A percentile compares a stretch with the other conserved stretches of the same genome.
Evolutionary conservation across 2,113 vertebrate species (phyloP).

Genomic region (Nipponia nippon): DNA sequence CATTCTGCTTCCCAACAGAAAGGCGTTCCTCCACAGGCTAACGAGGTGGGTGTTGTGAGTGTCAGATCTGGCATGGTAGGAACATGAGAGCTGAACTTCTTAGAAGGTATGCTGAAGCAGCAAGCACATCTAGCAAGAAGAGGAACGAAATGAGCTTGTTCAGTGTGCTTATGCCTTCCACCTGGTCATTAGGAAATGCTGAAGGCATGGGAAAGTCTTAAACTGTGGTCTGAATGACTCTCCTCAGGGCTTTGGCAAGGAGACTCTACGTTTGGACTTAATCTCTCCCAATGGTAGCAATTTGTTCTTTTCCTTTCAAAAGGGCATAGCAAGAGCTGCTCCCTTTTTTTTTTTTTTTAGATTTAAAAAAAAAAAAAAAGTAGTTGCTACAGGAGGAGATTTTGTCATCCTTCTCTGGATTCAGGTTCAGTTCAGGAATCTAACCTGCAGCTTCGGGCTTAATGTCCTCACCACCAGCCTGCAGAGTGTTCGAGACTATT

Average conservation of each 20-base stretch:
- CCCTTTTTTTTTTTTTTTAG: too few species aligned
- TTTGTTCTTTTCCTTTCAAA: background rate
- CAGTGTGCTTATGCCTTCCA: background rate
- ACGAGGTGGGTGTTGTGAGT: background rate
- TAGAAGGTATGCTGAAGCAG: background rate
- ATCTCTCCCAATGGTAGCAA: background rate
- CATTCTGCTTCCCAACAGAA: background rate
- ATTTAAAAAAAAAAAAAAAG: too few species aligned
- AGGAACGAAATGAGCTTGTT: background rate
- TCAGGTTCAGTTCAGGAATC: background rate
- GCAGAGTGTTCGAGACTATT: background rate
- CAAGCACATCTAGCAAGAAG: background rate
- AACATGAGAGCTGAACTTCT: background rate
- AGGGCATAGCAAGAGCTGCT: background rate
- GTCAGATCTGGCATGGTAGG: background rate
- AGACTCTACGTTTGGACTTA: background rate
- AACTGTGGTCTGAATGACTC: background rate
- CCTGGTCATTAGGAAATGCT: background rate
- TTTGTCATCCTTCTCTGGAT: background rate
- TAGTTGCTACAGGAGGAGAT: background rate
- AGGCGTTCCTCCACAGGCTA: background rate
- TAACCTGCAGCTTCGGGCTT: background rate
- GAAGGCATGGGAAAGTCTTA: background rate
- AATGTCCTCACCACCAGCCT: background rate
- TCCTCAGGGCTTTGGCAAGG: background rate